Conservation (phyloP, 2,797 vertebrate genomes). For the Harpagifer antarcticus region DNA sequence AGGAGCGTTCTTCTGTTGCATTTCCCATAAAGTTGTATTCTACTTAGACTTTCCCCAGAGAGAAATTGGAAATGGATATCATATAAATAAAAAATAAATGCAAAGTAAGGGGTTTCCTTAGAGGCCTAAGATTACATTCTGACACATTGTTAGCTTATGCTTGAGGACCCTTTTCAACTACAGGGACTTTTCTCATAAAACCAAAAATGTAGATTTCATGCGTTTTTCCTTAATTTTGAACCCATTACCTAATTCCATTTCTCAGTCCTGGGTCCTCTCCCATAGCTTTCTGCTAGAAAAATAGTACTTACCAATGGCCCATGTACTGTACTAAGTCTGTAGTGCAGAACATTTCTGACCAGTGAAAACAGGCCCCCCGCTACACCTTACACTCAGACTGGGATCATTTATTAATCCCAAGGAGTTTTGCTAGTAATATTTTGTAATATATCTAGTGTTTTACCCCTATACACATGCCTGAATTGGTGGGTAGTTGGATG, state of each 20-base stretch:
- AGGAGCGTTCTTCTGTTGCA: constrained; percentile 25
- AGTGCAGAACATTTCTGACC: too few species aligned
- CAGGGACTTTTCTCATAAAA: constrained; percentile 9
- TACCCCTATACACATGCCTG: too few species aligned
- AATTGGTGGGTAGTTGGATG: too few species aligned
- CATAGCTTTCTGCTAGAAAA: neutral
- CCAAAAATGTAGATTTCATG: neutral
- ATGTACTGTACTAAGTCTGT: too few species aligned
- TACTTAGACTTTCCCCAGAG: constrained; percentile 7
- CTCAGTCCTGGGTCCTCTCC: neutral
- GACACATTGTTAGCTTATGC: neutral
- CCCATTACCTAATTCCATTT: neutral
- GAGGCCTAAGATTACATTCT: constrained; percentile 24
- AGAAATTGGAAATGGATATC: constrained; percentile 9
- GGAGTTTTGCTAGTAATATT: too few species aligned
- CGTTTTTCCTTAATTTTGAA: constrained; percentile 23
- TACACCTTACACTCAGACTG: too few species aligned
- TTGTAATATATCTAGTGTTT: too few species aligned
- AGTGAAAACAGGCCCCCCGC: too few species aligned
- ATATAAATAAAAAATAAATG: constrained; percentile 20
- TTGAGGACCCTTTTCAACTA: constrained; percentile 1
- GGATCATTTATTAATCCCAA: too few species aligned
- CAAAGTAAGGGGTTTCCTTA: constrained; percentile 7
- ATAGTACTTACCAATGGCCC: too few species aligned
- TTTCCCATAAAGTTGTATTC: constrained; percentile 26